Evolutionary conservation across 2,113 vertebrate genomes (phyloP), one percentile per base, ranked within the genome.

Genomic region (rabbit (Oryctolagus cuniculus)): DNA sequence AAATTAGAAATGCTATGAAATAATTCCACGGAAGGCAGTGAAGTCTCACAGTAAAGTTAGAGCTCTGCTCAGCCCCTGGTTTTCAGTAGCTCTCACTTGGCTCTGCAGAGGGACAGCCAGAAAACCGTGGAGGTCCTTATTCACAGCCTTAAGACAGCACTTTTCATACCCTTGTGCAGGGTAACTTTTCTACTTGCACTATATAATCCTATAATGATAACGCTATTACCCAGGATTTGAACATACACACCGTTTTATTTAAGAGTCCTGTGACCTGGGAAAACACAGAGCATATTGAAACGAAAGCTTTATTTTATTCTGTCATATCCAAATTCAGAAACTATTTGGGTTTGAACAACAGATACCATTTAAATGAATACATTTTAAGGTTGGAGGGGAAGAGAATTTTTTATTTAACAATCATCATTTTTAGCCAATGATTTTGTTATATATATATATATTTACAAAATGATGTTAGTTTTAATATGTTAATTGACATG

Each of bases 231-330:
- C 22, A 89, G 85, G n/a, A 89, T 94, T 93, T 92, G 63, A 95
- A 86, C 61, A 90, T 70, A 72, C 8, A 84, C 5, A 61, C 8
- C 8, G 87, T 58, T 78, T 85, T 95, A 94, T 70, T 95, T 73
- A 80, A 61, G 67, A 72, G 66, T 83, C 61, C 34, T 82, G 24
- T 51, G 49, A 87, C 63, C 44, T 44, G 34, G 27, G 11, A 10
- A 82, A 95, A 77, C 31, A 94, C 29, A 58, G 94, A 53, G 9
- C 55, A 1, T 58, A 1, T 31, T 34, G 44, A 78, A 95, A 83
- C 66, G 25, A 89, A 91, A 93, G 16, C 25, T 79, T 1, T 27
- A 66, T 91, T 51, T 93, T 74, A 77, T 82, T 90, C 25, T 38
- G 3, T 5, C 55, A n/a, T 21, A 49, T n/a, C 15, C 70, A 78